Evolutionary conservation across 2,113 vertebrate genomes (phyloP), one percentile per base, ranked within the genome.

Genomic region (Cololabis saira): DNA sequence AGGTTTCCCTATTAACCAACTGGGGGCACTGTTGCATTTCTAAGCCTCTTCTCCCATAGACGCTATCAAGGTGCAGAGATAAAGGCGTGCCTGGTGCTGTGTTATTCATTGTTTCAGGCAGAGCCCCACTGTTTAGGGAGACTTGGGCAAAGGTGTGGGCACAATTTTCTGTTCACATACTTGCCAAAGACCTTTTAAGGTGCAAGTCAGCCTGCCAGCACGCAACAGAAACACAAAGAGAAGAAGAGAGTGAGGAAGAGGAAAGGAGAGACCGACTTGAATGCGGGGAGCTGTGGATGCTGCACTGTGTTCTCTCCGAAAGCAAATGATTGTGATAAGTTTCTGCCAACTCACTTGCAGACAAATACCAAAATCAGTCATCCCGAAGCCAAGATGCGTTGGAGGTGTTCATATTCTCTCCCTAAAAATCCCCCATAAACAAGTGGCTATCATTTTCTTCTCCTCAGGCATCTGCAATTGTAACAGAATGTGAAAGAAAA

Each of bases 11-110:
- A 19, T 22, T 4, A 0, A 7, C 60, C 84, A 79, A 83, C 40
- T 58, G 87, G 71, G 81, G 84, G 78, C 83, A 84, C 83, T 91
- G 74, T 84, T 86, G 90, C 18, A 52, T 85, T 84, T 85, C 76
- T 22, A 10, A 71, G 72, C 30, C 59, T 0, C 3, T 17, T 58
- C 49, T 3, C 44, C 1, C 18, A 42, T 27, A 40, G 40, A 71
- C 75, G 67, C 71, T 57, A 24, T 60, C 2, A 50, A 62, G 58
- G 49, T 55, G 68, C 64, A 66, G 48, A 72, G 48, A 64, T 71
- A 10, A 40, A 50, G 56, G 42, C 68, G 47, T 41, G 69, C 55
- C 55, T 54, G 59, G 61, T 47, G 56, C 49, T 41, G 51, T 55
- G 76, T 72, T 80, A 66, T 78, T 81, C 71, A 68, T 69, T 74